Evolutionary conservation across 2,888 invertebrate genomes (phyloP).

Genomic region (Vandiemenella viatica): DNA sequence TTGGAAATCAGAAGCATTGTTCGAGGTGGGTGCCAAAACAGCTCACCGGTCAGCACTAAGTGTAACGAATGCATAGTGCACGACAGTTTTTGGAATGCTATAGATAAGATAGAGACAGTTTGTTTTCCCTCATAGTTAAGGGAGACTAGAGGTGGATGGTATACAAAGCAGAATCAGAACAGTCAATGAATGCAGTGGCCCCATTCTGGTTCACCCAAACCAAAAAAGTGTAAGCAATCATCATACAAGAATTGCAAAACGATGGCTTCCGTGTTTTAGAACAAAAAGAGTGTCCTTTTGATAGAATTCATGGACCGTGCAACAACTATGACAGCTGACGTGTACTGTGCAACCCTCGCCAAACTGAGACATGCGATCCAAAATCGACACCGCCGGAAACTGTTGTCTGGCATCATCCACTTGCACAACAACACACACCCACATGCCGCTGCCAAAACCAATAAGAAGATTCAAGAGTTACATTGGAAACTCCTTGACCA

Average conservation of each 20-base stretch:
- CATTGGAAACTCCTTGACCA: not conserved
- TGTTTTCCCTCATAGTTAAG: not conserved
- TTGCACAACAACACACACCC: too few relatives aligned
- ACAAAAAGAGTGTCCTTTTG: too few relatives aligned
- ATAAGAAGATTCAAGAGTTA: too few relatives aligned
- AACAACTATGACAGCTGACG: conserved; percentile 20
- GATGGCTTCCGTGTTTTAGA: too few relatives aligned
- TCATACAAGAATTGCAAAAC: too few relatives aligned
- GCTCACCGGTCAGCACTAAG: not conserved
- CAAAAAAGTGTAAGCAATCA: too few relatives aligned
- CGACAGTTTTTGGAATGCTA: not conserved
- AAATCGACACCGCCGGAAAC: conserved; percentile 7
- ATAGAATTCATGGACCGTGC: conserved; percentile 11
- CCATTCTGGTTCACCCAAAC: too few relatives aligned
- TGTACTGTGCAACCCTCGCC: conserved; percentile 12
- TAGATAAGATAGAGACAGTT: not conserved
- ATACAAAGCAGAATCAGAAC: too few relatives aligned
- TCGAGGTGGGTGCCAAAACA: not conserved
- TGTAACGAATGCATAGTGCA: not conserved
- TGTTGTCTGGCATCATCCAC: not conserved
- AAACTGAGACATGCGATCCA: conserved; percentile 16
- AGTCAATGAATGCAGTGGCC: too few relatives aligned
- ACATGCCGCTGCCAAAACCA: too few relatives aligned
- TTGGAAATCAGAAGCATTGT: not conserved
- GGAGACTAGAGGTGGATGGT: not conserved